Evolutionary conservation across 1,140 invertebrate genomes (phyloP), one percentile per base, ranked within the genome.

Genomic region (Drosophila repleta): DNA sequence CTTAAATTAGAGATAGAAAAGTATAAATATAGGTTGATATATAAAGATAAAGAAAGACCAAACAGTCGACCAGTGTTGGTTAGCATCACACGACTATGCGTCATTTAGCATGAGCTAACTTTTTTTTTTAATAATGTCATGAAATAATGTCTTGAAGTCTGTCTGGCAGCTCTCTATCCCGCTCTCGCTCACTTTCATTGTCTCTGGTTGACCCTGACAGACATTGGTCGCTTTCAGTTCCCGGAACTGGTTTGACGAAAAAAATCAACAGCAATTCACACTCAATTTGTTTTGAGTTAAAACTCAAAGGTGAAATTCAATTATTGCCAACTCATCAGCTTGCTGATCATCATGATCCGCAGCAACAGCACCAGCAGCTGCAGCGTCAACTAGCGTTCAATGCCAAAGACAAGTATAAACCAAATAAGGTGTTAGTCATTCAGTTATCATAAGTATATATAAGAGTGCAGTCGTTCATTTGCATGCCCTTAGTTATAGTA

Each of bases 401-500:
- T 87, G 82, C 69, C 82, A 85, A 85, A 82, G 82, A 65, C 82
- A 87, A 68, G 29, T 6, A 2, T 8, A 79, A 66, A 10, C 46
- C 39, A 41, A 46, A 65, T 62, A 60, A 73, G 48, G 39, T 41
- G 65, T 87, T 85, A 82, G 82, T 87, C 83, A 88, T 81, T 41
- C 67, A 69, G 63, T 48, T 65, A 75, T 78, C 70, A 35, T 8
- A 13, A 8, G 61, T 65, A 53, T 39, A 56, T 53, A 57, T 24
- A 29, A 45, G 56, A 69, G 67, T 85, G 80, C 80, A 76, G 52
- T 49, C 68, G 55, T 46, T 53, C 53, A 29, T 3, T 41, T n/a
- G 21, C 17, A 11, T 18, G 70, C 81, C 81, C 83, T 85, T 87
- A 85, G 82, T 87, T 74, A 85, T 77, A 75, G 41, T 43, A 49